Evolutionary conservation across 2,888 invertebrate genomes (phyloP).

Genomic region (Mechanitis mazaeus): DNA sequence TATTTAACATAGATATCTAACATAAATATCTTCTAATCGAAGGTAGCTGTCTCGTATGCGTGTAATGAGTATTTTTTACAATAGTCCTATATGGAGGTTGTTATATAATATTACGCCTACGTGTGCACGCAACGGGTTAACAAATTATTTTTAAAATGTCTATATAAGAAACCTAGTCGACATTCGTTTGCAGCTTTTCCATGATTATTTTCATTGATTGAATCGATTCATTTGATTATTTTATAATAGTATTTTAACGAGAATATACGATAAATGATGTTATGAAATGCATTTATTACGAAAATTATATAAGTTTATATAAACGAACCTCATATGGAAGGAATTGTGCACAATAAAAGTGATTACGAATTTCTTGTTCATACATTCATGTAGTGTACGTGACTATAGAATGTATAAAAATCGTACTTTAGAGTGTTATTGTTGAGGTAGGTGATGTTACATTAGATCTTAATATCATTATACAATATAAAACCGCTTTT

Average conservation of each 20-base stretch:
- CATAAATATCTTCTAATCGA: too few relatives aligned
- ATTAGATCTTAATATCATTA: constrained; percentile 52
- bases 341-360: constrained; percentile 68
- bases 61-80: too few relatives aligned
- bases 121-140: constrained; percentile 30
- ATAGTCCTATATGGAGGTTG: too few relatives aligned
- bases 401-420: constrained; percentile 57
- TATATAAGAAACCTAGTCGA: constrained; percentile 38
- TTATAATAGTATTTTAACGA: constrained; percentile 21
- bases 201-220: constrained; percentile 27
- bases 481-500: constrained; percentile 21
- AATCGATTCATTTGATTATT: constrained; percentile 27
- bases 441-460: constrained; percentile 62
- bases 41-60: too few relatives aligned
- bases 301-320: constrained; percentile 35
- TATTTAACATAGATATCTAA: too few relatives aligned
- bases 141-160: constrained; percentile 32
- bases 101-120: too few relatives aligned
- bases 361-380: constrained; percentile 62
- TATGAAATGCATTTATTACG: constrained; percentile 50
- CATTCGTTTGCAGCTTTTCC: constrained; percentile 33
- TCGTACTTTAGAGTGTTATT: constrained; percentile 54
- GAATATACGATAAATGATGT: constrained; percentile 32
- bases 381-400: constrained; percentile 47
- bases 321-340: constrained; percentile 50